Evolutionary conservation across 2,888 invertebrate species (phyloP).

Genomic region (Patella pellucida): DNA sequence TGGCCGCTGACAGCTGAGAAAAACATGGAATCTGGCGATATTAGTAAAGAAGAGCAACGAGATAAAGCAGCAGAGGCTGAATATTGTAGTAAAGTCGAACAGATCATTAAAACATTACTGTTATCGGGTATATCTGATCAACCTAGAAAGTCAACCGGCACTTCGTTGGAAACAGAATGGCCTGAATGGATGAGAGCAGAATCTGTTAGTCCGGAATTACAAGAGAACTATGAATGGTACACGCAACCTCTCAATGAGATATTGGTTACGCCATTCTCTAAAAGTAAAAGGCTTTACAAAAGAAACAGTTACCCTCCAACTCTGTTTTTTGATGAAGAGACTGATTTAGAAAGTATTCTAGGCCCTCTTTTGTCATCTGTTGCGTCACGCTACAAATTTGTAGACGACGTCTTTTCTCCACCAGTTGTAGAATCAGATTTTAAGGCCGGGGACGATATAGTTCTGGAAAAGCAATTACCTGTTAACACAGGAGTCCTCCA

Average conservation of each 20-base stretch:
- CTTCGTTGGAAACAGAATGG: not conserved
- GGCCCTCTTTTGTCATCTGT: not conserved
- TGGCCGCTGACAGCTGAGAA: constrained; percentile 37
- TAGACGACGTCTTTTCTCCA: not conserved
- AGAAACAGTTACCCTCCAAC: constrained; percentile 45
- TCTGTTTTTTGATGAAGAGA: constrained; percentile 12
- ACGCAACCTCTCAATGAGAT: constrained; percentile 55
- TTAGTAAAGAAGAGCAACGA: constrained; percentile 4
- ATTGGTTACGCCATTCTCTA: constrained; percentile 37
- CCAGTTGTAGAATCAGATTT: not conserved
- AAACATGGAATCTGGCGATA: not conserved
- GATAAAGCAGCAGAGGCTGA: constrained; percentile 32
- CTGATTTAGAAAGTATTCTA: not conserved
- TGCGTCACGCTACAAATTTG: not conserved
- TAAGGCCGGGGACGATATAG: not conserved
- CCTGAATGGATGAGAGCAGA: constrained; percentile 31
- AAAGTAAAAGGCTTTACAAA: constrained; percentile 52
- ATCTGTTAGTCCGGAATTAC: constrained; percentile 49
- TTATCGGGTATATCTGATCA: constrained; percentile 26
- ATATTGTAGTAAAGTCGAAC: constrained; percentile 49
- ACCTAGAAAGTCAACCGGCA: not conserved
- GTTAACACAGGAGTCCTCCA: not conserved
- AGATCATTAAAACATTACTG: constrained; percentile 49
- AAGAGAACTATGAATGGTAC: constrained; percentile 61
- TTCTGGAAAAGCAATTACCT: not conserved